Evolutionary conservation across 2,113 vertebrate genomes (phyloP), one percentile per base, ranked within the genome.

Genomic region (Aix galericulata): DNA sequence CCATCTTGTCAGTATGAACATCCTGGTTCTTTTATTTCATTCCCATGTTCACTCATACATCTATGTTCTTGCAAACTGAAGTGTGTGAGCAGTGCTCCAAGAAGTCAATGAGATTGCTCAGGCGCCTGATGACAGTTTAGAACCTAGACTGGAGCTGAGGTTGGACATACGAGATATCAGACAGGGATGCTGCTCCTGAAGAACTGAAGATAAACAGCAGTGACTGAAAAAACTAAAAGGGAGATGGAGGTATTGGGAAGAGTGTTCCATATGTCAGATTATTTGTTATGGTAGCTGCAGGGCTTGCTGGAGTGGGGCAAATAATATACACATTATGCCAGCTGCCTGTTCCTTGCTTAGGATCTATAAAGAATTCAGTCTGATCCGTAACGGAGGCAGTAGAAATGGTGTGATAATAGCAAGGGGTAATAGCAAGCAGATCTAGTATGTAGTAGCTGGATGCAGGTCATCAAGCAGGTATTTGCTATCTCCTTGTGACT

Each of bases 91-190:
- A 3, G 44, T 72, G 42, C 52, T 67, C 34, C 32, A 27, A 88
- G 55, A 86, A 82, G 15, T 48, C 78, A 58, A 1, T 12, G 25
- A 88, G 44, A 27, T 11, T 22, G 52, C 10, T 76, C 27, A 42
- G 0, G 1, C 42, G 53, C 11, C 42, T 5, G 25, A 55, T 0
- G 1, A 25, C 52, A 38, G 42, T 63, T 40, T 27, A 52, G 44
- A 81, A 4, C 26, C 26, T n/a, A 68, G 48, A 56, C 1, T 11
- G 5, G 3, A 72, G 38, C 59, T 58, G 58, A 67, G 21, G 52
- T 34, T 42, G n/a, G 25, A 69, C 12, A 8, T 5, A 20, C 38
- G 50, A 93, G 68, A 34, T 38, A 58, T 2, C 31, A 68, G 31
- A 67, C 1, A 56, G 22, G 36, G 40, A 62, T 50, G 68, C 18